phyloP scores from a whole-genome alignment of 23 tunicate genomes.

The Phallusia fumigata region DNA sequence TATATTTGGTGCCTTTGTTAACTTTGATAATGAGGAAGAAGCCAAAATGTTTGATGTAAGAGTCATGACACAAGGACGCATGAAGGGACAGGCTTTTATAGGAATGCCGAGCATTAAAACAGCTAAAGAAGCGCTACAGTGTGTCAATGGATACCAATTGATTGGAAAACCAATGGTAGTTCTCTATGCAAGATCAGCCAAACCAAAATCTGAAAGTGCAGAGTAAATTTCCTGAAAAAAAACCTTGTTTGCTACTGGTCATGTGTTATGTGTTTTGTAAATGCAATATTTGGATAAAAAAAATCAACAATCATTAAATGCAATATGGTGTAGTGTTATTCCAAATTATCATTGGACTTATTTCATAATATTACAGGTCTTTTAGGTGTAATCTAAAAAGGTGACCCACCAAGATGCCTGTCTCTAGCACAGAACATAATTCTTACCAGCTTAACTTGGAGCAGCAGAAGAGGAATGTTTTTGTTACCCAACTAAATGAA shows the following conservation, averaged over 20 bases:
- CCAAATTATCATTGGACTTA: too few relatives aligned
- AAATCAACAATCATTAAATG: too few relatives aligned
- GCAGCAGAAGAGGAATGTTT: constrained; percentile 79
- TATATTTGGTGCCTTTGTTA: constrained; percentile 70
- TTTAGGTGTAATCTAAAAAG: too few relatives aligned
- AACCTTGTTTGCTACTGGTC: too few relatives aligned
- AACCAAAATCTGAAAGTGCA: constrained; percentile 29
- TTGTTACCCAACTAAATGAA: constrained; percentile 89
- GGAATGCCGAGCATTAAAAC: constrained; percentile 54
- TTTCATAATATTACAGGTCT: too few relatives aligned
- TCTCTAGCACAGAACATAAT: constrained; percentile 8
- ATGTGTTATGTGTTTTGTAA: too few relatives aligned
- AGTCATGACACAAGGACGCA: constrained; percentile 78
- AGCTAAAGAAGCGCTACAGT: constrained; percentile 53
- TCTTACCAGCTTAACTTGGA: constrained; percentile 56
- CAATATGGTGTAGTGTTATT: too few relatives aligned
- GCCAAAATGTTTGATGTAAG: constrained; percentile 67
- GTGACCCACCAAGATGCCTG: constrained; percentile 7
- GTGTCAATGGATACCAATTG: constrained; percentile 67
- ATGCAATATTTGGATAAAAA: too few relatives aligned
- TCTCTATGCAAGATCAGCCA: constrained; percentile 77
- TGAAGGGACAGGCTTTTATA: constrained; percentile 94
- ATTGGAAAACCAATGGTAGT: constrained; percentile 84
- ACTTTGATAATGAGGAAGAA: constrained; percentile 49
- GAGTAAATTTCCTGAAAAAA: too few relatives aligned